A percentile compares a stretch with the other conserved stretches of the same genome.
These are phyloP conservation scores for Euthynnus affinis DNA, from an alignment of 2,797 vertebrate genomes.

Conservation along the genomic window DNA sequence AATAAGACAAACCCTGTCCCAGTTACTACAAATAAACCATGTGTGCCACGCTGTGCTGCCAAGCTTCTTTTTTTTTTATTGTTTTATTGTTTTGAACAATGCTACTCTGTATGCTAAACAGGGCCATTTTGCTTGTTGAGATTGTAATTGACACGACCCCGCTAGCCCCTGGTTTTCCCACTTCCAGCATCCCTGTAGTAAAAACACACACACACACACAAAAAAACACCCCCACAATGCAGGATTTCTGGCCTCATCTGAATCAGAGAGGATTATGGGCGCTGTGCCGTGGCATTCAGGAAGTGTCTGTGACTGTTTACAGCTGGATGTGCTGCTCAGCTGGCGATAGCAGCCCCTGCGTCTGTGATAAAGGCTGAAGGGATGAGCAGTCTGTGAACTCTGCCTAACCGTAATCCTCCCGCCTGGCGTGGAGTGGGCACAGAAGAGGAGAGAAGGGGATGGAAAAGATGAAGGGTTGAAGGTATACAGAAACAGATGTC, in stretches of 20 bases:
- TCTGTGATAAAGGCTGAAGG: slow-evolving; percentile 59
- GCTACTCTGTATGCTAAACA: not conserved
- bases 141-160: slow-evolving; percentile 42
- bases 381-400: slow-evolving; percentile 68
- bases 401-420: slow-evolving; percentile 57
- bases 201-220: slow-evolving; percentile 2
- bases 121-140: not conserved
- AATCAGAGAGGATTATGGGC: slow-evolving; percentile 63
- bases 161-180: not conserved
- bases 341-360: slow-evolving; percentile 56
- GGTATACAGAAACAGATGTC: slow-evolving; percentile 65
- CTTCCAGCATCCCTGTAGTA: not conserved
- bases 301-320: slow-evolving; percentile 50
- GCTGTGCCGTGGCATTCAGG: slow-evolving; percentile 49
- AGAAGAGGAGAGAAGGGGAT: slow-evolving; percentile 4
- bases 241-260: slow-evolving; percentile 26
- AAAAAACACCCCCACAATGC: slow-evolving; percentile 56
- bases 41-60: not conserved
- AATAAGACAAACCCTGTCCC: slow-evolving; percentile 18
- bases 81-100: slow-evolving; percentile 32
- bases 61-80: slow-evolving; percentile 15
- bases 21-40: slow-evolving; percentile 6
- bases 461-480: slow-evolving; percentile 44
- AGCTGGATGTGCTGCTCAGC: slow-evolving; percentile 67
- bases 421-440: slow-evolving; percentile 41